These are phyloP conservation scores for Agrilus mali DNA, from an alignment of 2,888 invertebrate species.

Conservation along the genomic window DNA sequence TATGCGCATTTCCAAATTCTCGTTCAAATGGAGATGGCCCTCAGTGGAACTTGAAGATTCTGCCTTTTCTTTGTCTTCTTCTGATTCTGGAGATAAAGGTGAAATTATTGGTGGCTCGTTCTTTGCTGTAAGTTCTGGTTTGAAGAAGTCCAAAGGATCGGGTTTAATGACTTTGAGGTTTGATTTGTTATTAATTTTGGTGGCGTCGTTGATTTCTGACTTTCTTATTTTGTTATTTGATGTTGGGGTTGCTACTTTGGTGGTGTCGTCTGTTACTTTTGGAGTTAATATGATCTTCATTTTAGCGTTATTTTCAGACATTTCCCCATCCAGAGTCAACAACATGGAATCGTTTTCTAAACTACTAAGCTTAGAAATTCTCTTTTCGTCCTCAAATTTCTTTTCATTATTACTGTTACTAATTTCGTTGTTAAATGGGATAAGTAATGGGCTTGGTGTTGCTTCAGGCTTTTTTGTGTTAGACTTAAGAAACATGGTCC, in stretches of 20 bases:
- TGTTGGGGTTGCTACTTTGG: background rate
- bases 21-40: too few relatives aligned
- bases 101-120: slow-evolving; percentile 14
- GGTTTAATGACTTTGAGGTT: slow-evolving; percentile 40
- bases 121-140: slow-evolving; percentile 44
- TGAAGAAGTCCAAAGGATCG: slow-evolving; percentile 45
- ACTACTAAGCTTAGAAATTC: too few relatives aligned
- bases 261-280: background rate
- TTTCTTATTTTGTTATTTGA: slow-evolving; percentile 7
- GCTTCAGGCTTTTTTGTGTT: slow-evolving; percentile 28
- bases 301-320: too few relatives aligned
- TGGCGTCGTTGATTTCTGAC: background rate
- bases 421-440: background rate
- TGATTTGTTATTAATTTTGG: background rate
- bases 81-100: slow-evolving; percentile 13
- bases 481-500: slow-evolving; percentile 51
- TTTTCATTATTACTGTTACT: background rate
- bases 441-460: slow-evolving; percentile 4
- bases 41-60: too few relatives aligned
- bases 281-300: background rate
- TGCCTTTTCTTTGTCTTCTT: too few relatives aligned
- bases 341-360: too few relatives aligned
- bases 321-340: too few relatives aligned
- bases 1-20: too few relatives aligned
- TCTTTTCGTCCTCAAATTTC: background rate